Percentiles rank a stretch among this genome's conserved stretches.
Evolutionary conservation across 2,888 invertebrate genomes (phyloP).

Genomic region (Morpho achilles): DNA sequence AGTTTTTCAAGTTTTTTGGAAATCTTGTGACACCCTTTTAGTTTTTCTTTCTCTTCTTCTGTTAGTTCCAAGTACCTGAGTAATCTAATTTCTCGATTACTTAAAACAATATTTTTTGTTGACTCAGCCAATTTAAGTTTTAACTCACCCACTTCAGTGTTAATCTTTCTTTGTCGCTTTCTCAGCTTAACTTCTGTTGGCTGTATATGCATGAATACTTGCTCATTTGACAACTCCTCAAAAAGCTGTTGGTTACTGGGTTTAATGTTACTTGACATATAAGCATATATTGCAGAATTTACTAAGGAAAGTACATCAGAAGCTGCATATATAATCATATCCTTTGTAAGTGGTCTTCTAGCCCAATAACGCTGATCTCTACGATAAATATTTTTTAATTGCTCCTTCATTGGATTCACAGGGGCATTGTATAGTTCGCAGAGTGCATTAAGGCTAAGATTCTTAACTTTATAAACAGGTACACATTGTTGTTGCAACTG

Average conservation of each 20-base stretch:
- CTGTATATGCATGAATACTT: constrained; percentile 90
- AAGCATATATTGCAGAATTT: constrained; percentile 90
- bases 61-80: constrained; percentile 93
- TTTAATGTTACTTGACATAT: constrained; percentile 82
- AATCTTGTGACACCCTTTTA: constrained; percentile 94
- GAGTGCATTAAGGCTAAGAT: constrained; percentile 93
- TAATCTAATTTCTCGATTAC: constrained; percentile 93
- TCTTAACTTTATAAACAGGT: constrained; percentile 96
- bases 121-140: constrained; percentile 89
- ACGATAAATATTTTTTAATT: constrained; percentile 90
- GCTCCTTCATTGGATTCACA: constrained; percentile 94
- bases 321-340: constrained; percentile 95
- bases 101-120: constrained; percentile 92
- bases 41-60: constrained; percentile 94
- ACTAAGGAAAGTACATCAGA: constrained; percentile 93
- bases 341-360: constrained; percentile 90
- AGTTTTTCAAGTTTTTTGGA: constrained; percentile 95
- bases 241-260: constrained; percentile 86
- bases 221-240: constrained; percentile 92
- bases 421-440: constrained; percentile 94
- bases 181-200: constrained; percentile 91
- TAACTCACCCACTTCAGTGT: constrained; percentile 93
- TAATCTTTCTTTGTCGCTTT: constrained; percentile 93
- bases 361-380: constrained; percentile 94
- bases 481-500: constrained; percentile 93